Base-by-base conservation (phyloP, 1,140 invertebrate genomes). In the Planococcus citri region DNA sequence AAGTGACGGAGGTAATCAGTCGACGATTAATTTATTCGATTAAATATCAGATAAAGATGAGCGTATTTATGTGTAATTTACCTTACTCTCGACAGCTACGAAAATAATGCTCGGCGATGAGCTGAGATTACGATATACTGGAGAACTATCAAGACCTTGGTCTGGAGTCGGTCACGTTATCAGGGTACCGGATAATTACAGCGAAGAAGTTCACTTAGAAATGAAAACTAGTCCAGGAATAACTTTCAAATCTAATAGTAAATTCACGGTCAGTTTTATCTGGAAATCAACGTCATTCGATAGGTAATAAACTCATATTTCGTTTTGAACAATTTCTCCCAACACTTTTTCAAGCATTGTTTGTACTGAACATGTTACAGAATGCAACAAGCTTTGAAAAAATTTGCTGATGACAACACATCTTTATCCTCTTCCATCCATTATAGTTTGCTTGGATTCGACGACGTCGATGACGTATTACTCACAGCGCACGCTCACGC, bases 251-350 rank as follows among this genome's bases (percentile, higher is more conserved):
- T 95, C 92, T 77, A 91, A 88, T 22, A 91, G 91, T 64, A 97
- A 97, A 78, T 99, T 98, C 81, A 92, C 95, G 0, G 93, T 99
- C 12, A 97, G n/a, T n/a, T n/a, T n/a, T n/a, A n/a, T n/a, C n/a
- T n/a, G n/a, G n/a, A n/a, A n/a, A n/a, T n/a, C n/a, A 99, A 99
- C 96, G 0, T 95, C 93, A 57, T 99, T 99, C 80, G 95, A 99
- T 79, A 87, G 94, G 91, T 93, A 78, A n/a, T n/a, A 72, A 75
- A 3, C 57, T 68, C n/a, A n/a, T n/a, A n/a, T n/a, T n/a, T n/a
- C n/a, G n/a, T n/a, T n/a, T n/a, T n/a, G n/a, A n/a, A n/a, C 4
- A 20, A 60, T 9, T 60, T 60, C 21, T 8, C n/a, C 20, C 20
- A 20, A 9, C 20, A 60, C 20, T 9, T 9, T 60, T 17, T 25